Evolutionary conservation across 2,888 invertebrate genomes (phyloP), one percentile per base, ranked within the genome.

Genomic region (Dione vanillae): DNA sequence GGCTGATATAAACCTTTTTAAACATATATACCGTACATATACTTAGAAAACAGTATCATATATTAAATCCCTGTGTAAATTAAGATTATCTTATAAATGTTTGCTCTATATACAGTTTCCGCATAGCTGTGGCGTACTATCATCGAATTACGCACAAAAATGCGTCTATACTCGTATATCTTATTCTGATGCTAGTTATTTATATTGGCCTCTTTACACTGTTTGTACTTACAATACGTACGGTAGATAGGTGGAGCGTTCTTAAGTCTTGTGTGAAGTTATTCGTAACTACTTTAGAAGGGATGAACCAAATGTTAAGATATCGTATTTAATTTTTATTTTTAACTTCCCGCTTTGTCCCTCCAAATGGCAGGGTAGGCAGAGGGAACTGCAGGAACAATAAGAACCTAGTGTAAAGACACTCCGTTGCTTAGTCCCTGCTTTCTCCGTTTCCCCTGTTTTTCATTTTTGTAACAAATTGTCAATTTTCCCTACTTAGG

Each of bases 51-150:
- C 51, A 67, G 41, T 61, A 49, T 12, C 10, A 19, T 27, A 51
- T 52, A 43, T 37, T 45, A 40, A 20, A 27, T 40, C 16, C 12
- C 40, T 14, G 37, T 49, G 61, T 74, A 74, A 70, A 70, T 51
- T 66, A 65, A 45, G 58, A 71, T 71, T 61, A 72, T 66, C 70
- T 19, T 27, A 64, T 5, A 49, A 37, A 64, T 76, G 78, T 77
- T 77, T 76, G 74, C 71, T 56, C 14, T 65, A 62, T 58, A 35
- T 27, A 47, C 73, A 52, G 59, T 73, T 75, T 77, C 75, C 78
- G 75, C 78, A 77, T 78, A 67, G 64, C 66, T 72, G 27, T n/a
- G 27, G 27, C n/a, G 35, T 51, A 54, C 69, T 74, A 75, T 73
- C 76, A 71, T 66, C 16, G 54, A 69, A 69, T 74, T 73, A 74